phyloP scores from a whole-genome alignment of 2,113 vertebrate genomes.

The Chionis minor region DNA sequence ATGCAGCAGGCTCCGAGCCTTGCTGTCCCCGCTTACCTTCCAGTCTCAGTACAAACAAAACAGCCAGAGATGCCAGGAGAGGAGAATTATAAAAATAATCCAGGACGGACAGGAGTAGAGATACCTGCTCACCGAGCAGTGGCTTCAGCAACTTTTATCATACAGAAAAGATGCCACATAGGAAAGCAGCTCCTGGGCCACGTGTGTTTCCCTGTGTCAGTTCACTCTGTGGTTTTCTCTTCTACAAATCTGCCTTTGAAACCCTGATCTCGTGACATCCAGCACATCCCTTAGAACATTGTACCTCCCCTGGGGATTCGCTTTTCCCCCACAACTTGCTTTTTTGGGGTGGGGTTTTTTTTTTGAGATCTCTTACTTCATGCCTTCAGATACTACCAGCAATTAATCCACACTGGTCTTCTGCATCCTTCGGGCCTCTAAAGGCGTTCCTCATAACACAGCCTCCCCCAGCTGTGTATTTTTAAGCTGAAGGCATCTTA shows the following conservation, averaged over 20 bases:
- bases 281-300: neutral
- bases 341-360: neutral
- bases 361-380: neutral
- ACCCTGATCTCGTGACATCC: neutral
- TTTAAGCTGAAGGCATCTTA: neutral
- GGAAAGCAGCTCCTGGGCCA: neutral
- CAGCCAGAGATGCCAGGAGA: neutral
- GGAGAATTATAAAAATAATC: neutral
- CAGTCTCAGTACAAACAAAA: neutral
- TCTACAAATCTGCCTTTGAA: neutral
- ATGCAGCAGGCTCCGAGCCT: neutral
- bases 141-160: neutral
- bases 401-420: neutral
- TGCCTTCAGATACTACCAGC: neutral
- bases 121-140: neutral
- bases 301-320: neutral
- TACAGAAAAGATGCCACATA: neutral
- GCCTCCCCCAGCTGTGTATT: neutral
- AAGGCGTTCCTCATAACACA: neutral
- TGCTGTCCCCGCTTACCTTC: neutral
- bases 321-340: neutral
- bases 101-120: neutral
- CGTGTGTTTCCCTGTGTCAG: neutral
- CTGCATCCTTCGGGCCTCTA: neutral
- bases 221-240: neutral